Base-by-base conservation (phyloP, 2,113 vertebrate genomes). In the Pachycephala philippinensis region DNA sequence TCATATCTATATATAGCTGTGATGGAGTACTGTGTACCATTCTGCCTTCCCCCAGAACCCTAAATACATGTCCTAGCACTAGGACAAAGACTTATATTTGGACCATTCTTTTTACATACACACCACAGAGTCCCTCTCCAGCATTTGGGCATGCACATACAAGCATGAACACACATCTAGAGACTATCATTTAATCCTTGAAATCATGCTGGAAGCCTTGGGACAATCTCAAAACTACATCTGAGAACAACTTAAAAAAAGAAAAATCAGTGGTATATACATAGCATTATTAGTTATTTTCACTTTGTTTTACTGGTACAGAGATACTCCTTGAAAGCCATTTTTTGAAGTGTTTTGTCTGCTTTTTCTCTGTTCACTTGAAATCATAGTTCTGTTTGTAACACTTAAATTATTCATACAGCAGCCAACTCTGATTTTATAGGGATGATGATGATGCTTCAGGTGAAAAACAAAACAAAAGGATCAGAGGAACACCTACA, bases 381-480 rank as follows among this genome's bases (percentile, higher is more conserved):
- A 87, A 93, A 92, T 89, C 50, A 28, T 15, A 80, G 63, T 35
- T 85, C 76, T 87, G 74, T 69, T 96, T 91, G 53, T 72, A 93
- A 82, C 53, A 60, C 30, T 84, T 85, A 24, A 87, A 87, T 96
- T 92, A 95, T 93, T 94, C 53, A 76, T 79, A 66, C 11, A 82
- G 81, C 70, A 91, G 70, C 53, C 85, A 95, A 39, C 40, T 84
- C 57, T 35, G 65, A 87, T 85, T 94, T 95, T 76, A 79, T 52
- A 89, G 70, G 42, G 54, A 56, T 82, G 61, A 68, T 80, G 90
- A 49, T 75, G 64, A 9, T 60, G 61, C 57, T 93, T 79, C 84
- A 89, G 81, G 53, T 92, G 45, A 89, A 91, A 79, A 95, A 91
- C 52, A 84, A 66, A 90, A 90, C 56, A 87, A 61, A 74, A 82